A percentile compares a stretch with the other conserved stretches of the same genome.
These are phyloP conservation scores for Mustelus asterias DNA, from an alignment of 2,113 vertebrate species.

Conservation along the genomic window DNA sequence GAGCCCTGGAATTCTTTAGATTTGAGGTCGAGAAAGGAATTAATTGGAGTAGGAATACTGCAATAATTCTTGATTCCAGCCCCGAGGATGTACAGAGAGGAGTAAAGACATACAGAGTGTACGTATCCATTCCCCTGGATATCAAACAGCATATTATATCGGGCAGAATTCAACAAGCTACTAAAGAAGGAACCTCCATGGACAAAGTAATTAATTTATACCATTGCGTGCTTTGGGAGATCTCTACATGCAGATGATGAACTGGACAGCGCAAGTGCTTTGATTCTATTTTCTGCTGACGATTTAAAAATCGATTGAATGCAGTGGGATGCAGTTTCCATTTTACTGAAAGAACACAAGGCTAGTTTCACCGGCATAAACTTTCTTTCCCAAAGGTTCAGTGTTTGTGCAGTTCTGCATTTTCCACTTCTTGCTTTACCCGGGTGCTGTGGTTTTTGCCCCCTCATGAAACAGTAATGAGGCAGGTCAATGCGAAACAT, in stretches of 20 bases:
- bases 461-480: conserved; percentile 1
- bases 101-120: neutral
- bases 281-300: neutral
- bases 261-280: neutral
- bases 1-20: neutral
- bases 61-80: neutral
- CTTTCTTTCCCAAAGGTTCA: neutral
- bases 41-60: neutral
- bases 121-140: neutral
- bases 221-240: neutral
- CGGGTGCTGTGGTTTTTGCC: neutral
- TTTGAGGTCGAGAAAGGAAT: neutral
- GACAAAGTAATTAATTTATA: neutral
- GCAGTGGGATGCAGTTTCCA: neutral
- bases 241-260: neutral
- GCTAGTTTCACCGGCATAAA: neutral
- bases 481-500: neutral
- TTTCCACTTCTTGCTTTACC: neutral
- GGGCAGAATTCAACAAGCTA: neutral
- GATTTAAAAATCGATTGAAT: neutral
- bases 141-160: neutral
- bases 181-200: neutral
- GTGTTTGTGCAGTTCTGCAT: neutral
- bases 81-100: neutral
- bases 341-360: neutral